phyloP scores from a whole-genome alignment of 1,140 invertebrate species.

The Atopsyche davidsoni region DNA sequence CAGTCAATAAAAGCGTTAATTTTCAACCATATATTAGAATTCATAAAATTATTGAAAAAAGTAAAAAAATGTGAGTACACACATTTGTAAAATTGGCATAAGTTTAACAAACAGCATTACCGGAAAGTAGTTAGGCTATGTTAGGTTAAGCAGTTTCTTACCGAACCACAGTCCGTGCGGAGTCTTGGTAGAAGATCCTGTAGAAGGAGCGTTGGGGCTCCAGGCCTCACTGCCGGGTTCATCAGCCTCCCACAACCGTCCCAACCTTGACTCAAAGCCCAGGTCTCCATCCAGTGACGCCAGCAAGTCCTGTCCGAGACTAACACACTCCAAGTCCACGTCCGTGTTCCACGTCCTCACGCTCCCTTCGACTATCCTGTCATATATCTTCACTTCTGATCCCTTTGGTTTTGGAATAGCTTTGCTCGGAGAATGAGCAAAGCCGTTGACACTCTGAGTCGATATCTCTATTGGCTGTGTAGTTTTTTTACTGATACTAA shows the following conservation, averaged over 20 bases:
- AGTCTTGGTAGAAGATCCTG: constrained; percentile 22
- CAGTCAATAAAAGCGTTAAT: too few species aligned
- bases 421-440: not conserved
- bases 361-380: constrained; percentile 46
- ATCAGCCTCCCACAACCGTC: constrained; percentile 41
- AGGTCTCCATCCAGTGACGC: constrained; percentile 44
- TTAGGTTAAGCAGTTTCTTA: too few species aligned
- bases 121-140: too few species aligned
- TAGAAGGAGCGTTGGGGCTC: constrained; percentile 34
- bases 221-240: constrained; percentile 37
- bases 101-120: too few species aligned
- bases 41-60: too few species aligned
- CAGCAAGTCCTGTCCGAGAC: constrained; percentile 51
- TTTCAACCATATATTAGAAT: too few species aligned
- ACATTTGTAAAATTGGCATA: too few species aligned
- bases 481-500: constrained; percentile 16
- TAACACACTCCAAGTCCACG: constrained; percentile 51
- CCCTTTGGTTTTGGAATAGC: constrained; percentile 11
- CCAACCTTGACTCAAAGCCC: constrained; percentile 33
- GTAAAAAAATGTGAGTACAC: too few species aligned
- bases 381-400: constrained; percentile 45
- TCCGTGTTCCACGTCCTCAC: constrained; percentile 53
- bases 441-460: constrained; percentile 13
- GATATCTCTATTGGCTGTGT: constrained; percentile 21
- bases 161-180: constrained; percentile 29